Evolutionary conservation across 2,113 vertebrate species (phyloP).

Genomic region (Cynoglossus semilaevis): DNA sequence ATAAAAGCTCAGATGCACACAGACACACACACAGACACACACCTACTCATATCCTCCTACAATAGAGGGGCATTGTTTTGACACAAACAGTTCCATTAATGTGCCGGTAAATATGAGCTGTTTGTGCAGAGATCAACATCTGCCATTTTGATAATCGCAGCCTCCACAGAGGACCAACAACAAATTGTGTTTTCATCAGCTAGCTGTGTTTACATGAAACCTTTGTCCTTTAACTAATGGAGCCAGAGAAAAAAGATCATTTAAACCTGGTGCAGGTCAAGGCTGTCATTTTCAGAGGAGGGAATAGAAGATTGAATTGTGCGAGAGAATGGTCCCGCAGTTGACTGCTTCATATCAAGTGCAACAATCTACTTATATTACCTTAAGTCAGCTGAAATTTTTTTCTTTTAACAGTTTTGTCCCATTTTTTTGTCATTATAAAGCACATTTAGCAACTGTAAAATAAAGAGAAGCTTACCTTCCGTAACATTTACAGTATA

Average conservation of each 20-base stretch:
- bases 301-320: too few species aligned
- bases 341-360: too few species aligned
- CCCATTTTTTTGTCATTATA: too few species aligned
- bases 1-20: conserved; percentile 2
- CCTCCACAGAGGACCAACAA: conserved; percentile 14
- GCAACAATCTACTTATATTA: too few species aligned
- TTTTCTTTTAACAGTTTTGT: too few species aligned
- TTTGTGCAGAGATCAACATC: conserved; percentile 36
- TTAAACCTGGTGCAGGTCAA: neutral
- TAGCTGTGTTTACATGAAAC: neutral
- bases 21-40: conserved; percentile 3
- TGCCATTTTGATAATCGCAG: conserved; percentile 33
- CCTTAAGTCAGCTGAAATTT: too few species aligned
- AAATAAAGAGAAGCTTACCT: too few species aligned
- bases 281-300: too few species aligned
- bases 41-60: conserved; percentile 6
- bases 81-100: conserved; percentile 26
- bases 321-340: too few species aligned
- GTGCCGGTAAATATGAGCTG: conserved; percentile 34
- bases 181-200: conserved; percentile 7
- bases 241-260: neutral
- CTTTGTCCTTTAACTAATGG: neutral
- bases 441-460: too few species aligned
- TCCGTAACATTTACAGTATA: too few species aligned
- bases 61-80: conserved; percentile 13